Percentiles rank a stretch among this genome's conserved stretches.
Evolutionary conservation across 2,113 vertebrate species (phyloP).

Genomic region (Taxidea taxus): DNA sequence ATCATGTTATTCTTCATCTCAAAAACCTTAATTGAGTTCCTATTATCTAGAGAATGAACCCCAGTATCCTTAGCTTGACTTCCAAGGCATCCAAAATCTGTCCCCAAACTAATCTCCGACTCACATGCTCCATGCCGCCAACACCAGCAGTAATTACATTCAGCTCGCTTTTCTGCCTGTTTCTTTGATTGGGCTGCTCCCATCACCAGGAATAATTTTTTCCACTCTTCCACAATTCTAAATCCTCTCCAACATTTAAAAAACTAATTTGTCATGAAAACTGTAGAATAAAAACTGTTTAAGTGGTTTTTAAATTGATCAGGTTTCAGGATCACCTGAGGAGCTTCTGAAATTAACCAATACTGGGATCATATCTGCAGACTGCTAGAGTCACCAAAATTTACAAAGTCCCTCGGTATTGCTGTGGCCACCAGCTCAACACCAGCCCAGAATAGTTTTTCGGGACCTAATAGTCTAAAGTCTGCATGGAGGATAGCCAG

Average conservation of each 20-base stretch:
- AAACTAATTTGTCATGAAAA: constrained; percentile 58
- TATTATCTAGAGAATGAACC: neutral
- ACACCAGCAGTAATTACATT: neutral
- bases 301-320: constrained; percentile 43
- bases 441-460: neutral
- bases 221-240: neutral
- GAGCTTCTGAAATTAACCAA: constrained; percentile 50
- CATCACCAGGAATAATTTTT: neutral
- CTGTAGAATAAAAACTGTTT: constrained; percentile 7
- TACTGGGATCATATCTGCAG: neutral
- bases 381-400: neutral
- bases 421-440: neutral
- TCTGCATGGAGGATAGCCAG: neutral
- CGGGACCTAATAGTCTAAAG: neutral
- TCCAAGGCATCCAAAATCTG: neutral
- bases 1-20: constrained; percentile 19
- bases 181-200: constrained; percentile 7
- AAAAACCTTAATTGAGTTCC: constrained; percentile 36
- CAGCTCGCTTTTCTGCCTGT: neutral
- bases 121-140: neutral
- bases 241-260: constrained; percentile 13
- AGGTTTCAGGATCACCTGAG: constrained; percentile 34
- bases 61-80: constrained; percentile 26
- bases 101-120: neutral
- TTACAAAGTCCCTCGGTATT: neutral